Base-by-base conservation (phyloP, 2,113 vertebrate genomes). In the Sinocyclocheilus anophthalmus region DNA sequence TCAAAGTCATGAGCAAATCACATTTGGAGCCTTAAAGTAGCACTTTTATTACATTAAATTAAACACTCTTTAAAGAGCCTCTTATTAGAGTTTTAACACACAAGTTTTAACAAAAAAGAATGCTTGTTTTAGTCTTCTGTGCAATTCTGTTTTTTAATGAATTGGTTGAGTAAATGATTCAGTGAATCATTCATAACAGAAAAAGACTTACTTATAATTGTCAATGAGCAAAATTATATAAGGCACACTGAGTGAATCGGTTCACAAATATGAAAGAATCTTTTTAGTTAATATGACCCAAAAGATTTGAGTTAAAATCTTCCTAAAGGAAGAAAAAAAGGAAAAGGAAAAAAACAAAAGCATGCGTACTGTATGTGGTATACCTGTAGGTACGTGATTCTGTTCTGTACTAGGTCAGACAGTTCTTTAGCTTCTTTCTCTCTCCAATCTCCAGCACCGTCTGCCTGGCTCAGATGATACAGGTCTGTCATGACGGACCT, bases 401-500 rank as follows among this genome's bases (percentile, higher is more conserved):
- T 96, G 90, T 96, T 95, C 90, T 97, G 96, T 63, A 97, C 96
- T 89, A 97, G 91, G 13, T 96, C 95, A 76, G 96, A 96, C 88
- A 97, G 94, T 89, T 96, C 96, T 94, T 94, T 96, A 93, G 96
- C 96, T 88, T 97, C 96, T 90, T 94, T 96, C 90, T 96, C 96
- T 90, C 96, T 92, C 96, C 96, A 97, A 0, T 96, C 96, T 88
- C 95, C 96, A 76, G 96, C 96, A 90, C 96, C 96, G 88, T 97
- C 96, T 89, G 94, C 95, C 93, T 97, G 96, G 94, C 96, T 97
- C 95, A 97, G 96, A 94, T 96, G 96, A 95, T 96, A 96, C 87
- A 97, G 94, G 93, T 97, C 96, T 0, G 95, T 97, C 96, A 97
- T 96, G 90, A 97, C 94, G 77, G 96, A 97, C 92, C 96, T 97